phyloP scores from a whole-genome alignment of 2,113 vertebrate species.

The Rattus rattus region DNA sequence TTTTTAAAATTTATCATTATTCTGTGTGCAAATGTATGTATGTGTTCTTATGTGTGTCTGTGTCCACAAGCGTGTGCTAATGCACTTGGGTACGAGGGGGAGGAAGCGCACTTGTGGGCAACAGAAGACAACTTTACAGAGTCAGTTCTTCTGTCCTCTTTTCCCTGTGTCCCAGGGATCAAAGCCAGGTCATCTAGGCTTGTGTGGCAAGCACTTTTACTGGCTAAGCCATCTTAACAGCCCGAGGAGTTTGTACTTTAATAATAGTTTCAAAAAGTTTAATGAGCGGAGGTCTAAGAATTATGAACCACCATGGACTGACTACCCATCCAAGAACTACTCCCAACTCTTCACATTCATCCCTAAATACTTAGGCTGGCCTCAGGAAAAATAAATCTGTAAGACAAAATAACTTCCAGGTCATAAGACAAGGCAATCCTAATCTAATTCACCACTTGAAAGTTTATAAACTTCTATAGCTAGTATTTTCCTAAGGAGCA shows the following conservation, averaged over 20 bases:
- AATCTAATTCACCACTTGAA: not conserved
- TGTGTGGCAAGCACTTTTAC: not conserved
- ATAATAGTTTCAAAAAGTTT: not conserved
- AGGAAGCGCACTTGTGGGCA: not conserved
- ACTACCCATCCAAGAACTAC: not conserved
- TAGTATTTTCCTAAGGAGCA: slow-evolving; percentile 28
- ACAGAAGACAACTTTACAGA: not conserved
- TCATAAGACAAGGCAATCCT: not conserved
- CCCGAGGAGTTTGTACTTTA: not conserved
- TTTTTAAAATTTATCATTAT: not conserved
- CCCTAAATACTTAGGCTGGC: slow-evolving; percentile 19
- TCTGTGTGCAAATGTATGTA: not conserved
- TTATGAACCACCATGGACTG: slow-evolving; percentile 1
- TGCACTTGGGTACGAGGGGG: not conserved
- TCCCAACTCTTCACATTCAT: not conserved
- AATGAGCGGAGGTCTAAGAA: not conserved
- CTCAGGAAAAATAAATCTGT: slow-evolving; percentile 34
- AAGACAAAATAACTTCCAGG: not conserved
- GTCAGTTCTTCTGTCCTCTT: not conserved
- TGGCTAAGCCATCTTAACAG: not conserved
- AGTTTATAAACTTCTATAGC: not conserved
- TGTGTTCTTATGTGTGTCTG: not conserved
- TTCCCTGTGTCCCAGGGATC: not conserved
- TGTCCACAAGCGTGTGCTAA: not conserved
- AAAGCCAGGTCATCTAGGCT: not conserved